Evolutionary conservation across 1,140 invertebrate genomes (phyloP), one percentile per base, ranked within the genome.

Genomic region (Acromyrmex echinatior): DNA sequence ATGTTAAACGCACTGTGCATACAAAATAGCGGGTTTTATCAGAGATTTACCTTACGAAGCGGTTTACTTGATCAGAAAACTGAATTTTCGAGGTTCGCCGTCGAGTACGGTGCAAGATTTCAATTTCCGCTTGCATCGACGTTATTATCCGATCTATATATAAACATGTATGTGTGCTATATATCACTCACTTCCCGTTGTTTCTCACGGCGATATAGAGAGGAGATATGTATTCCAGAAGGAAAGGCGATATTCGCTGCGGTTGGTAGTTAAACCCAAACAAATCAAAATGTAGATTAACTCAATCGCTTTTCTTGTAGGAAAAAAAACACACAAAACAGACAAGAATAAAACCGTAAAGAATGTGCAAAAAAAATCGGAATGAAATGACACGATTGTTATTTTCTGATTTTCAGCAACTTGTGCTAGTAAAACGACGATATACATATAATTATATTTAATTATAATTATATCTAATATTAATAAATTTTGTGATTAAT

Each of bases 121-220:
- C 80, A 84, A 84, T 84, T 84, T 84, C 80, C 80, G 68, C 80
- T 12, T 76, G 63, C 28, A 84, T 84, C 80, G 70, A 76, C 70
- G 70, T 84, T 84, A 84, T 84, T 84, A 84, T 76, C 80, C 53
- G 56, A 51, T 84, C 56, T 25, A 51, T 56, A 63, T 84, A 62
- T 62, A 84, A 84, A 76, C 70, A 84, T 74, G 12, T 62, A 74
- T 60, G 16, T 60, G 53, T 39, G 16, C 56, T 76, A 62, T 76
- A 76, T 74, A 74, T 74, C 68, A 60, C 53, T 74, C 39, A 39
- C 53, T 74, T 82, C 18, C 39, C 39, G 80, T 84, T 84, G 56
- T 82, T 74, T 82, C 80, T 73, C 68, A 49, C 18, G 35, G 18
- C 53, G 21, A 73, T 60, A 45, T n/a, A 28, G 45, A 16, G 35